Percentiles rank a stretch among this genome's conserved stretches.
These are phyloP conservation scores for Lepetodrilus schrolli DNA, from an alignment of 2,888 invertebrate species.

Conservation along the genomic window DNA sequence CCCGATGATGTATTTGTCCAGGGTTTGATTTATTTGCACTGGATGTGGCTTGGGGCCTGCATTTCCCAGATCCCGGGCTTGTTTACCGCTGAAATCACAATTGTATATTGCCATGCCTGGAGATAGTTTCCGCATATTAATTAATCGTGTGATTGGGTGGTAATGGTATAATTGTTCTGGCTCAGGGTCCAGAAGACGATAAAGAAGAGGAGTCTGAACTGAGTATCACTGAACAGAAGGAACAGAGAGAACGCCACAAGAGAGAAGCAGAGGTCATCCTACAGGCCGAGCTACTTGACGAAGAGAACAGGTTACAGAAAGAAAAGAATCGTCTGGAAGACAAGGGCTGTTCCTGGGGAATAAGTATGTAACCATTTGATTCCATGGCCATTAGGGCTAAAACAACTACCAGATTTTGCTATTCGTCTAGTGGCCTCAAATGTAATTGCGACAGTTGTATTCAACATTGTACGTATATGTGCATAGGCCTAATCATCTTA, in stretches of 20 bases:
- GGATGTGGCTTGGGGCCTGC: too few species aligned
- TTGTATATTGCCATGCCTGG: too few species aligned
- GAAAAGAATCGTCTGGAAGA: constrained; percentile 77
- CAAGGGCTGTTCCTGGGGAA: constrained; percentile 92
- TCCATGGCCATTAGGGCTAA: background rate
- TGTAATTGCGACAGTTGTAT: too few species aligned
- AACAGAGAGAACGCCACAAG: constrained; percentile 68
- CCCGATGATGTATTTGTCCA: too few species aligned
- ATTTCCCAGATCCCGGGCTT: too few species aligned
- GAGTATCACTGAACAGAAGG: constrained; percentile 76
- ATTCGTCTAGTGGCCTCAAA: too few species aligned
- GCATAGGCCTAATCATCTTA: too few species aligned
- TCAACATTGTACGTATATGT: too few species aligned
- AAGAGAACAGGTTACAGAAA: constrained; percentile 76
- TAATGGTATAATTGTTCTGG: constrained; percentile 26
- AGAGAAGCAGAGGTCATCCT: constrained; percentile 69
- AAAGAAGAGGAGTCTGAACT: constrained; percentile 89
- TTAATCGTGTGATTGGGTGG: background rate
- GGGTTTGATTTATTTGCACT: too few species aligned
- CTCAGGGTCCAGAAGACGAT: constrained; percentile 88
- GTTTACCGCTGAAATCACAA: too few species aligned
- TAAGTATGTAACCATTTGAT: constrained; percentile 78
- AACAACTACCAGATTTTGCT: too few species aligned
- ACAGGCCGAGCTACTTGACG: constrained; percentile 64
- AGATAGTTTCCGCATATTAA: too few species aligned